These are phyloP conservation scores for Monochamus saltuarius DNA, from an alignment of 1,140 invertebrate species.

Conservation along the genomic window DNA sequence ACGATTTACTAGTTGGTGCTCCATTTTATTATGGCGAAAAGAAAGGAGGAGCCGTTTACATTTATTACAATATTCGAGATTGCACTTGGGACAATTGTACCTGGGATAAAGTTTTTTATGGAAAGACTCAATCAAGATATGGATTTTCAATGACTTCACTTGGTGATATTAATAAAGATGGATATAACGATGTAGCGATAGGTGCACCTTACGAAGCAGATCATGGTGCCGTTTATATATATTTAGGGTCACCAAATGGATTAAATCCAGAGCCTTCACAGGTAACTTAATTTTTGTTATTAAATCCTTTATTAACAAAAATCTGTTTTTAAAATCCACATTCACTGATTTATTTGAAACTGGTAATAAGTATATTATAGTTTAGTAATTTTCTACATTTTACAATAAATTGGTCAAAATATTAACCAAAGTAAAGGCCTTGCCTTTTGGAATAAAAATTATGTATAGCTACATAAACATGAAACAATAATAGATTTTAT, in stretches of 20 bases:
- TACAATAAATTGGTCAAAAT: too few species aligned
- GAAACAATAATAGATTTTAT: too few species aligned
- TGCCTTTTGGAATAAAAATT: too few species aligned
- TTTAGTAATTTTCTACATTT: too few species aligned
- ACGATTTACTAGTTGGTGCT: conserved; percentile 86
- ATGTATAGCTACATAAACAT: too few species aligned
- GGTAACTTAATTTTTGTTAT: conserved; percentile 48
- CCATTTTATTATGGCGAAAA: conserved; percentile 84
- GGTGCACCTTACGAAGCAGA: conserved; percentile 88
- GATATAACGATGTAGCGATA: conserved; percentile 84
- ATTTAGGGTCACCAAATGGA: conserved; percentile 75
- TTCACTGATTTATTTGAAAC: too few species aligned
- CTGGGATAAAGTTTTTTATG: conserved; percentile 63
- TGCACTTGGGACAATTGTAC: conserved; percentile 50
- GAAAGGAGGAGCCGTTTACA: conserved; percentile 82
- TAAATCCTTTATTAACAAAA: too few species aligned
- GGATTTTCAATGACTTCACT: conserved; percentile 82
- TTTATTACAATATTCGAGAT: conserved; percentile 71
- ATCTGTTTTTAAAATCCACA: too few species aligned
- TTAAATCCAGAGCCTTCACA: conserved; percentile 75
- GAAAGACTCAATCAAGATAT: conserved; percentile 77
- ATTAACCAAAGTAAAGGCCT: too few species aligned
- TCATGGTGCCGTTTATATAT: conserved; percentile 83
- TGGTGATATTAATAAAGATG: conserved; percentile 90
- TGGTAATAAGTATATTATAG: too few species aligned